phyloP scores from a whole-genome alignment of 2,797 vertebrate species.

The Diplodus sargus region DNA sequence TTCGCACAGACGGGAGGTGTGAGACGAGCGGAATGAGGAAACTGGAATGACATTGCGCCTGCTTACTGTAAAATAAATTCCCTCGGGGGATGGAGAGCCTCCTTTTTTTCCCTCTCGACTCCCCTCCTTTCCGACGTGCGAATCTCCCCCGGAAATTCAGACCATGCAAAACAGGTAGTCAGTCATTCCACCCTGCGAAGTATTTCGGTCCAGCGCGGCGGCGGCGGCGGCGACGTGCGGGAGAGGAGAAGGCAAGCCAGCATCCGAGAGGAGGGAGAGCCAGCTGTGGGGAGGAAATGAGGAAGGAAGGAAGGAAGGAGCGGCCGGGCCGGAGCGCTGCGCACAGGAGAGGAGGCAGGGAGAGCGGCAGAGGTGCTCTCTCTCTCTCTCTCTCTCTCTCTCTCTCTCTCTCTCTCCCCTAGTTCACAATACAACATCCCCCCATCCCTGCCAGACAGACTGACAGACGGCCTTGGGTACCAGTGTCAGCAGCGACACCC shows the following conservation, averaged over 20 bases:
- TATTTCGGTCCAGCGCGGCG: conserved; percentile 60
- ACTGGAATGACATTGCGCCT: conserved; percentile 85
- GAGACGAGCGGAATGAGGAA: conserved; percentile 60
- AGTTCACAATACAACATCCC: conserved; percentile 62
- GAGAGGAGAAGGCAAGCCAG: conserved; percentile 44
- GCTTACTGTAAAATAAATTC: conserved; percentile 86
- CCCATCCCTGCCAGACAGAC: conserved; percentile 69
- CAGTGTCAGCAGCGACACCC: conserved; percentile 79
- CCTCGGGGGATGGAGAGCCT: conserved; percentile 77
- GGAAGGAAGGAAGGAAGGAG: conserved; percentile 78
- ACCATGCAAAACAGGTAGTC: conserved; percentile 71
- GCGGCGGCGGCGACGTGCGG: conserved; percentile 71
- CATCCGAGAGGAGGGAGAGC: conserved; percentile 73
- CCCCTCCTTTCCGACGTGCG: conserved; percentile 75
- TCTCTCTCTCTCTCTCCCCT: conserved; percentile 41
- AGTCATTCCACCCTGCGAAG: conserved; percentile 75
- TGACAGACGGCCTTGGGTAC: conserved; percentile 66
- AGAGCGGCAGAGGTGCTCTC: conserved; percentile 68
- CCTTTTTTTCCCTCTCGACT: conserved; percentile 72
- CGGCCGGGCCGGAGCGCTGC: conserved; percentile 80
- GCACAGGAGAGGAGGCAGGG: conserved; percentile 76
- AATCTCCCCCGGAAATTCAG: conserved; percentile 76
- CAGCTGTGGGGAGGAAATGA: conserved; percentile 71
- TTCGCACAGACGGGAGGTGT: conserved; percentile 53
- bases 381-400: conserved; percentile 65